Evolutionary conservation across 2,113 vertebrate species (phyloP).

Genomic region (Epinephelus moara): DNA sequence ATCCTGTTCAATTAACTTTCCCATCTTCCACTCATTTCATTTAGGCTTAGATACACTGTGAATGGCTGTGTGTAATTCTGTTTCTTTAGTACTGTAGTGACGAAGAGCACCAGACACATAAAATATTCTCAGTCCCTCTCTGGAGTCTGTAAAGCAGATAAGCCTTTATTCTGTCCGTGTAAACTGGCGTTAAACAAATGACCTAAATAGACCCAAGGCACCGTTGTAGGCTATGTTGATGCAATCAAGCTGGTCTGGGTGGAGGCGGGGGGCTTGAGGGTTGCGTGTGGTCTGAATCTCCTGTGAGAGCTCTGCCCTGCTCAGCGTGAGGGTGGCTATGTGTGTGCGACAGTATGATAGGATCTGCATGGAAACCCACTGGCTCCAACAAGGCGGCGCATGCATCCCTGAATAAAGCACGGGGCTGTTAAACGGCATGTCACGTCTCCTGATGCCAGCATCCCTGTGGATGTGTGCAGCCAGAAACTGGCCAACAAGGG

Average conservation of each 20-base stretch:
- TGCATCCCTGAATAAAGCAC: constrained; percentile 42
- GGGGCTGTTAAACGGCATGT: constrained; percentile 51
- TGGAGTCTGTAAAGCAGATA: constrained; percentile 19
- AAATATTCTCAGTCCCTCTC: not conserved
- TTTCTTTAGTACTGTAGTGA: not conserved
- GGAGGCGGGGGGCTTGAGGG: not conserved
- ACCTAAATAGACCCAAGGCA: constrained; percentile 53
- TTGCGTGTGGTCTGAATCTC: constrained; percentile 24
- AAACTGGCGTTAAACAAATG: constrained; percentile 51
- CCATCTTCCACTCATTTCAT: not conserved
- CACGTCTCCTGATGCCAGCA: constrained; percentile 56
- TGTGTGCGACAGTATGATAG: not conserved
- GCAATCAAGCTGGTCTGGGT: constrained; percentile 19
- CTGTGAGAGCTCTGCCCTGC: constrained; percentile 11
- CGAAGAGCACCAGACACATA: constrained; percentile 15
- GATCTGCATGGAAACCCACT: constrained; percentile 34
- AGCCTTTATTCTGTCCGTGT: constrained; percentile 43
- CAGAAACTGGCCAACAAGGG: constrained; percentile 37
- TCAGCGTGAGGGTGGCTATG: not conserved
- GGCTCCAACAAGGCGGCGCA: constrained; percentile 29
- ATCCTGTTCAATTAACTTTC: too few species aligned
- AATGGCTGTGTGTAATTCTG: not conserved
- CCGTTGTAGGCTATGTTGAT: constrained; percentile 18
- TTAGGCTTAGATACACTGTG: not conserved
- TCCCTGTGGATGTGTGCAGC: constrained; percentile 38